These are phyloP conservation scores for Moxostoma hubbsi DNA, from an alignment of 2,797 vertebrate genomes.

Conservation along the genomic window DNA sequence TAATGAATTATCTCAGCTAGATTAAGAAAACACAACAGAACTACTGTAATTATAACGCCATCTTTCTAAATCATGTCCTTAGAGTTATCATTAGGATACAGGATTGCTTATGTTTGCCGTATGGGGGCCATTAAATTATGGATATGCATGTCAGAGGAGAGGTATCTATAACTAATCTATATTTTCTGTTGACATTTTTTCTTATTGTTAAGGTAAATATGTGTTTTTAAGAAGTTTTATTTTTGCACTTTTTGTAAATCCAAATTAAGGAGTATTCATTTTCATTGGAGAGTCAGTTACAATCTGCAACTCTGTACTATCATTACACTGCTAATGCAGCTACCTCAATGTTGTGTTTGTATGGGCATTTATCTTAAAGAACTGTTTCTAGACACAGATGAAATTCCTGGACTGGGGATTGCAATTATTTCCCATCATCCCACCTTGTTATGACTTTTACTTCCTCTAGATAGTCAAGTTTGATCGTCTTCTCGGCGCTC, in stretches of 20 bases:
- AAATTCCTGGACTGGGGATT: too few species aligned
- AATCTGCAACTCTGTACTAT: constrained; percentile 6
- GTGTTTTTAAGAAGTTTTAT: constrained; percentile 7
- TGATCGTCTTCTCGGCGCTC: too few species aligned
- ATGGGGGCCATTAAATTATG: not conserved
- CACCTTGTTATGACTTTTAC: too few species aligned
- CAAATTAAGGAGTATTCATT: constrained; percentile 6
- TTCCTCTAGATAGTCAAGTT: too few species aligned
- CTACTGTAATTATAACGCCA: constrained; percentile 44
- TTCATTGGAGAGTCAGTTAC: not conserved
- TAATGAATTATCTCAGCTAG: constrained; percentile 54
- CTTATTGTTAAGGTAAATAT: constrained; percentile 27
- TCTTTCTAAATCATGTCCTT: constrained; percentile 42
- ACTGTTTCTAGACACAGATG: constrained; percentile 7
- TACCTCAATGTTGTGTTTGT: constrained; percentile 6
- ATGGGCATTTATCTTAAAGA: constrained; percentile 19
- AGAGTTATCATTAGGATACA: constrained; percentile 37
- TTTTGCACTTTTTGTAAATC: not conserved
- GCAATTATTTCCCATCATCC: too few species aligned
- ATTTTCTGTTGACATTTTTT: constrained; percentile 9
- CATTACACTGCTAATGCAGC: not conserved
- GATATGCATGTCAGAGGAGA: constrained; percentile 25
- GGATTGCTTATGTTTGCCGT: constrained; percentile 31
- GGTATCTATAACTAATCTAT: constrained; percentile 25
- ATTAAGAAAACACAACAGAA: constrained; percentile 44